A percentile compares a stretch with the other conserved stretches of the same genome.
These are phyloP conservation scores for Xanthorhoe designata DNA, from an alignment of 2,888 invertebrate species.

Conservation along the genomic window DNA sequence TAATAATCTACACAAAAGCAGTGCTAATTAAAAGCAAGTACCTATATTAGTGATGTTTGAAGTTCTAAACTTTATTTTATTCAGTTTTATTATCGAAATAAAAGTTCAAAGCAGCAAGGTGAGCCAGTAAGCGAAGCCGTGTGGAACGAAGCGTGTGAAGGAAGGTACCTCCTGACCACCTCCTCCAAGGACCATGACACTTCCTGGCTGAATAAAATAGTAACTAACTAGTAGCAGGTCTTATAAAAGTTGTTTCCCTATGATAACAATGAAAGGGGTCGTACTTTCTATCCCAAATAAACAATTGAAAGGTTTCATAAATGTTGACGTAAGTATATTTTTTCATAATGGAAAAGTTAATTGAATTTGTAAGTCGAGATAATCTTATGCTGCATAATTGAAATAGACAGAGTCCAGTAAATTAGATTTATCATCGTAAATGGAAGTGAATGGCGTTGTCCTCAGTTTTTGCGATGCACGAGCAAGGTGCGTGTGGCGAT, in stretches of 20 bases:
- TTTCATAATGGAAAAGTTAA: too few relatives aligned
- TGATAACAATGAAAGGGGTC: too few relatives aligned
- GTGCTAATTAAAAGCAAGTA: not conserved
- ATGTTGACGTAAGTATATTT: too few relatives aligned
- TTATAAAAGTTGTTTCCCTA: not conserved
- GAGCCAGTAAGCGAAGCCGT: constrained; percentile 26
- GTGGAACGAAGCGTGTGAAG: constrained; percentile 43
- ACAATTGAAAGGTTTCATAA: too few relatives aligned
- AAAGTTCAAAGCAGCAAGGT: constrained; percentile 39
- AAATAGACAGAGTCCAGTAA: constrained; percentile 8
- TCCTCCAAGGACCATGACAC: constrained; percentile 23
- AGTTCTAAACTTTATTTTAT: not conserved
- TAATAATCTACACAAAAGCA: not conserved
- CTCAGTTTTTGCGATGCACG: constrained; percentile 22
- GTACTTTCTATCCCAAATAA: too few relatives aligned
- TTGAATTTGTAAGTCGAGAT: not conserved
- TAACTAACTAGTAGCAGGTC: not conserved
- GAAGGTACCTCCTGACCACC: constrained; percentile 24
- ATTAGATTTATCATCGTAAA: constrained; percentile 26
- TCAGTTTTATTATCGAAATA: not conserved
- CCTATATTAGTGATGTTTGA: not conserved
- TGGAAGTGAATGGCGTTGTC: constrained; percentile 34
- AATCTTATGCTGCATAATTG: not conserved
- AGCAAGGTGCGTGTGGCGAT: constrained; percentile 20
- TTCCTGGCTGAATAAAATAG: constrained; percentile 20